A percentile compares a stretch with the other conserved stretches of the same genome.
Conservation (phyloP, 30 jellyfish, hydroid and myxozoan species). For the Turritopsis dohrnii region DNA sequence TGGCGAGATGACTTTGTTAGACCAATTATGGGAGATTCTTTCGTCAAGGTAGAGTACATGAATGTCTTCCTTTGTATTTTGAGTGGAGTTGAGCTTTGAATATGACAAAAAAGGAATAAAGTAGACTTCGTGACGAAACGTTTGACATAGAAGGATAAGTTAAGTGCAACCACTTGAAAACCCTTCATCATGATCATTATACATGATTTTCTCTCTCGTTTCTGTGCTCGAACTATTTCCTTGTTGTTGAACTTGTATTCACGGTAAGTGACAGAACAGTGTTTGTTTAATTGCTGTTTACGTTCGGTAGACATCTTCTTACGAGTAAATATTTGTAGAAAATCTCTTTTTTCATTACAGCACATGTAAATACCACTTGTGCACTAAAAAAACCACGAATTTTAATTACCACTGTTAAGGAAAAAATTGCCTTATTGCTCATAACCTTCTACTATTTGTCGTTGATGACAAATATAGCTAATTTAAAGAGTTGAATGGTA, state of each 20-base stretch:
- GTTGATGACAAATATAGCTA: too few relatives aligned
- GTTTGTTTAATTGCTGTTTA: neutral
- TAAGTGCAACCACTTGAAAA: slow-evolving; percentile 46
- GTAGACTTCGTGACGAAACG: neutral
- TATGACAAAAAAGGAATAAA: neutral
- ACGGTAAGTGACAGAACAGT: neutral
- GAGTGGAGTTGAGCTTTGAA: neutral
- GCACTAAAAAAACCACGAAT: too few relatives aligned
- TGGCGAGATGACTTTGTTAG: slow-evolving; percentile 20
- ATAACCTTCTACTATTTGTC: too few relatives aligned
- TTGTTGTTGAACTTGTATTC: neutral
- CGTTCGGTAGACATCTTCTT: neutral
- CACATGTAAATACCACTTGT: neutral
- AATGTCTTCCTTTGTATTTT: neutral
- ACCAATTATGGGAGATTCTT: slow-evolving; percentile 37
- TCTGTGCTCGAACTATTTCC: neutral
- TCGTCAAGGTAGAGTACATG: slow-evolving; percentile 21
- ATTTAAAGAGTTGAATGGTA: too few relatives aligned
- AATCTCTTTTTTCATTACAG: neutral
- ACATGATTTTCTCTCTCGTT: neutral
- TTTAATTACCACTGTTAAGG: too few relatives aligned
- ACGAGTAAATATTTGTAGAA: neutral
- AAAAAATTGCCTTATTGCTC: too few relatives aligned
- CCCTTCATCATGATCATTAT: neutral
- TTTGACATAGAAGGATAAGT: neutral